These are phyloP conservation scores for Sinocyclocheilus grahami DNA, from an alignment of 2,113 vertebrate species.

Conservation along the genomic window DNA sequence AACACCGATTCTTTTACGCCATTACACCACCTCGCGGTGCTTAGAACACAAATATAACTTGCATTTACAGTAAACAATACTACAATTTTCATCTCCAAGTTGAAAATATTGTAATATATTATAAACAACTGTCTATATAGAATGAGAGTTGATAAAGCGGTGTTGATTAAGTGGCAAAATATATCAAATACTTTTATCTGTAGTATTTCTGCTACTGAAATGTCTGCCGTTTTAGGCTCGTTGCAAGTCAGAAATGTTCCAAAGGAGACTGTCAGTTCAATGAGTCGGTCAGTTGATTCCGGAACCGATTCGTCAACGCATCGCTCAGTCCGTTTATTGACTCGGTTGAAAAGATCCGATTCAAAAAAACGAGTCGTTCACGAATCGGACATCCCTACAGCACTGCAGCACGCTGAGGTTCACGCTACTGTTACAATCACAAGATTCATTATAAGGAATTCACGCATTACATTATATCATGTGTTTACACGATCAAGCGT, in stretches of 20 bases:
- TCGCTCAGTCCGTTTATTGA: neutral
- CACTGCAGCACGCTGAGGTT: constrained; percentile 16
- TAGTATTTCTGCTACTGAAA: neutral
- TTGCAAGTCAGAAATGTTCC: neutral
- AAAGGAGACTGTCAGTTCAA: neutral
- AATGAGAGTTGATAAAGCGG: neutral
- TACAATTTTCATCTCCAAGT: too few species aligned
- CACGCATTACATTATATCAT: neutral
- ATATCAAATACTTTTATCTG: neutral
- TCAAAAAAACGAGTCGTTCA: neutral
- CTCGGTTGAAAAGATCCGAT: constrained; percentile 22
- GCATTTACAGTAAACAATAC: neutral
- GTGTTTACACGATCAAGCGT: neutral
- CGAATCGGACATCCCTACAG: neutral
- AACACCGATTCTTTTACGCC: neutral
- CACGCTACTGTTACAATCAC: neutral
- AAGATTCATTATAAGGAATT: neutral
- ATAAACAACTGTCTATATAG: neutral
- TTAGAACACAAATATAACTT: neutral
- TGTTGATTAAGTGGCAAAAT: neutral
- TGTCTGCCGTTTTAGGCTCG: neutral
- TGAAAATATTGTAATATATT: neutral
- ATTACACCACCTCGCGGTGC: neutral
- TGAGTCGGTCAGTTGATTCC: neutral
- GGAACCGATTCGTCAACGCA: neutral